Evolutionary conservation across 1,140 invertebrate species (phyloP), one percentile per base, ranked within the genome.

Genomic region (Proctacanthus coquilletti): DNA sequence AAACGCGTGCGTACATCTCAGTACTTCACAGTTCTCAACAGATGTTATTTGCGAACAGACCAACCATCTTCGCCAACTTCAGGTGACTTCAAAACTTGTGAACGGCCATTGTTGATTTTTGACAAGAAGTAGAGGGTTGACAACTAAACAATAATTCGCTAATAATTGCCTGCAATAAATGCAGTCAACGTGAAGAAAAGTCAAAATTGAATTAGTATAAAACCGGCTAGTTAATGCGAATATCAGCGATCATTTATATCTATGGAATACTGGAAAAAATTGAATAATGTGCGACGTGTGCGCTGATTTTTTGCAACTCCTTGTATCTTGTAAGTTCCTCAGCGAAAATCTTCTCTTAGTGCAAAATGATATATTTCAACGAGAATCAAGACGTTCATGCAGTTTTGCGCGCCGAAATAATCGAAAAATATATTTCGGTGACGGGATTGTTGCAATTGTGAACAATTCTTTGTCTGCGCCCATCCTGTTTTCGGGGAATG

Each of bases 281-380:
- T 11, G 17, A 42, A 45, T 30, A 65, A 80, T 80, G 77, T 80
- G 77, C 70, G 76, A 80, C 75, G 74, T 77, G 66, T 80, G 77
- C 66, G 74, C 73, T 46, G 76, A 80, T 61, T 80, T 80, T 68
- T 69, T 77, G 60, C 74, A 79, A 63, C 71, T 80, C 64, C 70
- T 80, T 63, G 65, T 76, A 55, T 73, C 76, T 57, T 79, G 77
- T 80, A 73, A 78, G 75, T 69, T 56, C 21, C 20, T 8, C 15
- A 35, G 10, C n/a, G n/a, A n/a, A n/a, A n/a, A n/a, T n/a, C n/a
- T n/a, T n/a, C n/a, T n/a, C n/a, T n/a, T n/a, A n/a, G n/a, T n/a
- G n/a, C n/a, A n/a, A n/a, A n/a, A n/a, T n/a, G n/a, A n/a, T n/a
- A n/a, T n/a, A n/a, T n/a, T n/a, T n/a, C n/a, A n/a, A n/a, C n/a